Percentiles rank a stretch among this genome's conserved stretches.
Conservation (phyloP, 1,140 invertebrate species). For the Rhizoglyphus robini region DNA sequence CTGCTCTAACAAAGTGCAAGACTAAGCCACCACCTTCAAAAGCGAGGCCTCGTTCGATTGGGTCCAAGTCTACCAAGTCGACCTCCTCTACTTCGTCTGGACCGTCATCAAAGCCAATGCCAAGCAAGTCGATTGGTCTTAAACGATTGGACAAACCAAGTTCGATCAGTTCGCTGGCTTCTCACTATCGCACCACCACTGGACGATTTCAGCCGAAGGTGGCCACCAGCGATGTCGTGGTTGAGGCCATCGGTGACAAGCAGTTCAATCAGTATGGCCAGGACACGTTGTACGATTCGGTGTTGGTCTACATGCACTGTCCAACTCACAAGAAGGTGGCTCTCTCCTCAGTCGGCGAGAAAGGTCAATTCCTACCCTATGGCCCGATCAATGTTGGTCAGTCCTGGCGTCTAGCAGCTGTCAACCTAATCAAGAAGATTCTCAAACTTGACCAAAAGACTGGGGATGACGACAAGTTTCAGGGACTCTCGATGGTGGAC, state of each 20-base stretch:
- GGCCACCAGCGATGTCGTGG: background rate
- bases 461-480: background rate
- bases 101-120: too few relatives aligned
- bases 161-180: background rate
- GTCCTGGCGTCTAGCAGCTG: constrained; percentile 8
- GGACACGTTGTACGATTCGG: background rate
- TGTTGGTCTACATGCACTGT: background rate
- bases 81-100: too few relatives aligned
- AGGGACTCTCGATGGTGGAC: constrained; percentile 18
- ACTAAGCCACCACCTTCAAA: too few relatives aligned
- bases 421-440: background rate
- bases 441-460: background rate
- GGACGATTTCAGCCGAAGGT: background rate
- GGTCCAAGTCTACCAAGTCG: too few relatives aligned
- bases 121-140: too few relatives aligned
- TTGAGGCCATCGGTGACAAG: background rate
- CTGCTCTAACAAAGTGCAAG: too few relatives aligned
- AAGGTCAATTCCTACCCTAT: constrained; percentile 18
- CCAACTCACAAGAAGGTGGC: constrained; percentile 9
- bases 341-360: background rate
- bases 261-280: background rate
- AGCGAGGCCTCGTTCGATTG: too few relatives aligned
- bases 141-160: too few relatives aligned
- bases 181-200: background rate
- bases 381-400: background rate